Conservation (phyloP, 2,113 vertebrate genomes). For the Vanacampus margaritifer region DNA sequence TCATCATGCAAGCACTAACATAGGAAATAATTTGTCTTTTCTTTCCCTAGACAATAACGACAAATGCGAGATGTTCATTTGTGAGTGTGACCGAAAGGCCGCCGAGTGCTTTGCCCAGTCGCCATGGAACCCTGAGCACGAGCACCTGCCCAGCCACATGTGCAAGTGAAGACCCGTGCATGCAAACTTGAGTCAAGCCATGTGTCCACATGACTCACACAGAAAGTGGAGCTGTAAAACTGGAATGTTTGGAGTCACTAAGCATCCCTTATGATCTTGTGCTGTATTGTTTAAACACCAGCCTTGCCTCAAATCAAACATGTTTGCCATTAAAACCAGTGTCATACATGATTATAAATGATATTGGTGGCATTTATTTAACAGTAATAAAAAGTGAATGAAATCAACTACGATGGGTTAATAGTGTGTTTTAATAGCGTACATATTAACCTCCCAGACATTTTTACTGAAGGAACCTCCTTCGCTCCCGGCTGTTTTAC, state of each 20-base stretch:
- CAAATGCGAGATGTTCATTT: constrained; percentile 78
- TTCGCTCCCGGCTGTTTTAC: no score
- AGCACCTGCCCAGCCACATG: constrained; percentile 39
- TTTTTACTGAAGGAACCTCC: no score
- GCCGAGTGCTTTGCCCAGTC: constrained; percentile 77
- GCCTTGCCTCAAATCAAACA: neutral
- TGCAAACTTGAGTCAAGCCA: neutral
- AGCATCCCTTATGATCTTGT: neutral
- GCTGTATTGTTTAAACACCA: neutral
- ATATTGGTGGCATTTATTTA: neutral
- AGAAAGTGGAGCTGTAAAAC: neutral
- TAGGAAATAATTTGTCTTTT: neutral
- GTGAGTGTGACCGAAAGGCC: constrained; percentile 82
- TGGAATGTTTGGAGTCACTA: neutral
- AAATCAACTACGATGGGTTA: no score
- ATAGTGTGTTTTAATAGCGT: no score
- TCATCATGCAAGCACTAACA: neutral
- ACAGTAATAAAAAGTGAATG: neutral
- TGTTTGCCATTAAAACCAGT: neutral
- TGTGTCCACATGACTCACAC: no score
- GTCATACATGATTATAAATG: neutral
- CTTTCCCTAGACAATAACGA: constrained; percentile 67
- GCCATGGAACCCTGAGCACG: constrained; percentile 57
- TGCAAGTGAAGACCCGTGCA: constrained; percentile 60
- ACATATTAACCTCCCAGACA: no score